Evolutionary conservation across 2,888 invertebrate species (phyloP).

Genomic region (Apodemia duryi): DNA sequence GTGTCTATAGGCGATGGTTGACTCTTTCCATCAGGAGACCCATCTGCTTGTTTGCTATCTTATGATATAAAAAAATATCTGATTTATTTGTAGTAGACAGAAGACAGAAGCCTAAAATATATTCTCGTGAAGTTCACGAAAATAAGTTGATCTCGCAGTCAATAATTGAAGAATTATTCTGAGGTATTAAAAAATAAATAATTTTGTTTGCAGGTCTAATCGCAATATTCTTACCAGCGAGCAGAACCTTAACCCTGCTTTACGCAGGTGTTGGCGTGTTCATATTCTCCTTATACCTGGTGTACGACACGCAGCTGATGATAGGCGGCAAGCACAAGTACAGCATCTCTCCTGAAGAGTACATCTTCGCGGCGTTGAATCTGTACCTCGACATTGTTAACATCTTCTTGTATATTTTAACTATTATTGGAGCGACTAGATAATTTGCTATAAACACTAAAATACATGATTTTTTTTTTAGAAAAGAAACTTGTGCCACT

Average conservation of each 20-base stretch:
- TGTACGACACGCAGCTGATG: constrained; percentile 95
- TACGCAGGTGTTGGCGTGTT: constrained; percentile 93
- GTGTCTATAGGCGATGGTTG: too few species aligned
- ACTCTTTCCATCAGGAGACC: too few species aligned
- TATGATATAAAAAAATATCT: too few species aligned
- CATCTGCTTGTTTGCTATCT: too few species aligned
- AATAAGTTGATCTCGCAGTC: too few species aligned
- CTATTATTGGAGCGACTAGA: constrained; percentile 81
- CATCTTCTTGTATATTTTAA: constrained; percentile 92
- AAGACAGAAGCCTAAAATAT: too few species aligned
- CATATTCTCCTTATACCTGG: constrained; percentile 91
- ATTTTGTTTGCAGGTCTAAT: constrained; percentile 13
- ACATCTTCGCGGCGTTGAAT: constrained; percentile 94
- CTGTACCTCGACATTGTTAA: constrained; percentile 94
- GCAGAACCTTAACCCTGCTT: constrained; percentile 80
- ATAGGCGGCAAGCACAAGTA: constrained; percentile 94
- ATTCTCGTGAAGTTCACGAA: too few species aligned
- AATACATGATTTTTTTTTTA: too few species aligned
- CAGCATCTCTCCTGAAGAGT: constrained; percentile 94
- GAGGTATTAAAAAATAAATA: background rate
- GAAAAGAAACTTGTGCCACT: too few species aligned
- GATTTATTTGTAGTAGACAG: too few species aligned
- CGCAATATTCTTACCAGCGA: constrained; percentile 13
- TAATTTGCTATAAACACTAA: constrained; percentile 4
- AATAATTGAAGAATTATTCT: too few species aligned